Evolutionary conservation across 2,113 vertebrate species (phyloP).

Genomic region (Vulpes ferrilata): DNA sequence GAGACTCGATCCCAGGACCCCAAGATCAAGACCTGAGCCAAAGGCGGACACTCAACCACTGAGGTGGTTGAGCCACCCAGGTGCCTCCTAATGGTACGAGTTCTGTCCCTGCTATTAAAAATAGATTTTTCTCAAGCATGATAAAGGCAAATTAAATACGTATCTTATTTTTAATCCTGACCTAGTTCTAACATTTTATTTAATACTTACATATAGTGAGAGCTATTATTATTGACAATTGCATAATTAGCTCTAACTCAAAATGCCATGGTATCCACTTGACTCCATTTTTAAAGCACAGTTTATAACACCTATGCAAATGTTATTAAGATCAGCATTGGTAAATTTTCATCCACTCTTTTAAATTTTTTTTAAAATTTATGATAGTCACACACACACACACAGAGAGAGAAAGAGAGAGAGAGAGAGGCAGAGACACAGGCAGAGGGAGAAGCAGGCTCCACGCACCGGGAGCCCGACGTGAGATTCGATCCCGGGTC

Average conservation of each 20-base stretch:
- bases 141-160: conserved; percentile 21
- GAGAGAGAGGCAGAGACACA: no score
- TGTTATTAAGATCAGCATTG: conserved; percentile 35
- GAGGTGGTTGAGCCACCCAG: no score
- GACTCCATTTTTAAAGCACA: not conserved
- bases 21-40: no score
- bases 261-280: conserved; percentile 40
- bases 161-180: conserved; percentile 26
- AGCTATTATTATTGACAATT: conserved; percentile 36
- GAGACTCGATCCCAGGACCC: no score
- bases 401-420: no score
- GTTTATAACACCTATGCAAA: not conserved
- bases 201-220: not conserved
- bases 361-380: no score
- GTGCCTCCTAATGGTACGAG: no score
- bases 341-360: not conserved
- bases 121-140: conserved; percentile 26
- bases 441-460: no score
- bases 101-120: not conserved
- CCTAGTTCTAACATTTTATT: conserved; percentile 29
- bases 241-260: not conserved
- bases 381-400: no score
- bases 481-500: no score
- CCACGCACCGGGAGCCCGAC: no score
- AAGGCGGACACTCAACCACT: no score